A percentile compares a stretch with the other conserved stretches of the same genome.
Conservation (phyloP, 30 jellyfish, hydroid and myxozoan genomes). For the Turritopsis rubra region DNA sequence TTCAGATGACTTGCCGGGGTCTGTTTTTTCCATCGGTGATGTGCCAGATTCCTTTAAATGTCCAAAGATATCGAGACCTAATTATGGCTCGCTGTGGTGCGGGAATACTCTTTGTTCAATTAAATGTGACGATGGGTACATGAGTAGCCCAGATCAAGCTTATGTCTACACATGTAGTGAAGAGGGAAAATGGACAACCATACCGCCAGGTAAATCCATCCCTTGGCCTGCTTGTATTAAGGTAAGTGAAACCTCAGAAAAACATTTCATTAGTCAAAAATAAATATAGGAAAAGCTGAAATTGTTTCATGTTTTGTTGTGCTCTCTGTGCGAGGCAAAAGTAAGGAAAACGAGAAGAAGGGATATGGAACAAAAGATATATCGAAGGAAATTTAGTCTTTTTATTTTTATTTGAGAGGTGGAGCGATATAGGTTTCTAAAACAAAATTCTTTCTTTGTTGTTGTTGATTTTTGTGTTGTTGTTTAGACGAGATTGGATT, state of each 20-base stretch:
- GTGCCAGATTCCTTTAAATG: neutral
- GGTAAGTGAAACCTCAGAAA: neutral
- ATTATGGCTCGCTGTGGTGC: neutral
- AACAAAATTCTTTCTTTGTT: no score
- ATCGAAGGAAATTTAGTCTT: no score
- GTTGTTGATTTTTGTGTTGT: neutral
- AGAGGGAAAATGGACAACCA: constrained; percentile 10
- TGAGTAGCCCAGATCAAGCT: neutral
- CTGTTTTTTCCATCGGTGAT: neutral
- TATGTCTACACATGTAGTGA: constrained; percentile 2
- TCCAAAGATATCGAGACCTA: constrained; percentile 1
- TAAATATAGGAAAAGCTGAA: neutral
- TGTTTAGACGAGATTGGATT: neutral
- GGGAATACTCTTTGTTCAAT: constrained; percentile 4
- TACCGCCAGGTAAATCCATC: constrained; percentile 8
- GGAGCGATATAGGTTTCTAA: no score
- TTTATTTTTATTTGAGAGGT: no score
- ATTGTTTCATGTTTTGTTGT: neutral
- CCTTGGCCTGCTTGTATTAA: constrained; percentile 21
- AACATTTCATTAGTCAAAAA: neutral
- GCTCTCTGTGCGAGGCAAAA: no score
- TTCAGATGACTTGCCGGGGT: neutral
- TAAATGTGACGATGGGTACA: constrained; percentile 4
- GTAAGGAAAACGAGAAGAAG: no score
- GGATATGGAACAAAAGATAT: no score